Base-by-base conservation (phyloP, 2,888 invertebrate species). In the Drosophila emarginata region DNA sequence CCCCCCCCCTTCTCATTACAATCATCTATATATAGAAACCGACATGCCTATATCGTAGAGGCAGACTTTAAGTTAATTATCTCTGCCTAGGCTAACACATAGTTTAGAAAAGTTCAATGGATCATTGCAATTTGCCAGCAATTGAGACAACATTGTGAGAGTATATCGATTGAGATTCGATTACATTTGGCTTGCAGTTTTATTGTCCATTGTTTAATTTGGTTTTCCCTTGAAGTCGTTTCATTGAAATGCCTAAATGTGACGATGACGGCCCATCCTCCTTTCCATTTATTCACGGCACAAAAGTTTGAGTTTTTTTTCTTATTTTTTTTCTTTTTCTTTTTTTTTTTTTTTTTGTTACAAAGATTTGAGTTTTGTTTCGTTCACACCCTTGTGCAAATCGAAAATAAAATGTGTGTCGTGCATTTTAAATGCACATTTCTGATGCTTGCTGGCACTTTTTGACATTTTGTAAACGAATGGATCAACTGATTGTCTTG, bases 41-140 rank as follows among this genome's bases (percentile, higher is more conserved):
- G 45, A 11, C 45, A 45, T 18, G 40, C 40, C 32, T 32, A 32
- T 32, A 32, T 32, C 11, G 11, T 32, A 71, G 67, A 14, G 21
- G 6, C 7, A 26, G 26, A 14, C 26, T 76, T 76, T 65, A 21
- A 21, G 45, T 45, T 45, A 45, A 45, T 45, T 45, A 45, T 45
- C 9, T 32, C 32, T 32, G 32, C 9, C 45, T 45, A 45, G 7
- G 21, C 21, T 45, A 5, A 21, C 45, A 21, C 45, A 45, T 45
- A 45, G 45, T 21, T 45, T 45, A 45, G 28, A 52, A 52, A 52
- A 52, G 52, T 52, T 80, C 76, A 87, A 74, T 65, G 67, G 76
- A 76, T 74, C 83, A 78, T 69, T 74, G 77, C 76, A 71, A 72
- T 85, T 82, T 64, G 79, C 69, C 54, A 64, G 65, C 58, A 62